Percentiles rank a stretch among this genome's conserved stretches.
phyloP scores from a whole-genome alignment of 2,797 vertebrate species.

The Gobio occitaniae region DNA sequence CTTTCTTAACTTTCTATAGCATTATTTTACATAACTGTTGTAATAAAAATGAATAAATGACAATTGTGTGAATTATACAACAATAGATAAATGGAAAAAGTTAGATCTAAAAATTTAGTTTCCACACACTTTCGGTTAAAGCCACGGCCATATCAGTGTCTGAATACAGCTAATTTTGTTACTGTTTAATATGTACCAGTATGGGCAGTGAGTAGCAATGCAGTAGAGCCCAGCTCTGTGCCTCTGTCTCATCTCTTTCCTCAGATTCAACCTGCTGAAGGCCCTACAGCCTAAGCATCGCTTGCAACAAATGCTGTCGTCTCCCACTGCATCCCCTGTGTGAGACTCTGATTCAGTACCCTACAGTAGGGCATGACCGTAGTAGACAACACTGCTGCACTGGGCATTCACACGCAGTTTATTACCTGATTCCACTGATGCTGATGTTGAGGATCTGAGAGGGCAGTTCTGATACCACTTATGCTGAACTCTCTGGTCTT shows the following conservation, averaged over 20 bases:
- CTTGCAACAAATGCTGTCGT: constrained; percentile 78
- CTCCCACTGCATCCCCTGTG: constrained; percentile 74
- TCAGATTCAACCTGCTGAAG: constrained; percentile 85
- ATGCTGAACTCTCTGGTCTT: constrained; percentile 6
- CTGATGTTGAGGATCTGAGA: constrained; percentile 13
- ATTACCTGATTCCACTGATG: background rate
- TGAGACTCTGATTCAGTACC: constrained; percentile 74
- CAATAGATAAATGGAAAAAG: background rate
- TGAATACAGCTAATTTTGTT: background rate
- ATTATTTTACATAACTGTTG: background rate
- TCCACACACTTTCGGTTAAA: background rate
- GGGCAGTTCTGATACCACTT: background rate
- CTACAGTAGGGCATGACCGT: constrained; percentile 57
- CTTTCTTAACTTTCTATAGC: background rate
- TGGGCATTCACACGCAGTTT: constrained; percentile 54
- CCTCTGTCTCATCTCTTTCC: constrained; percentile 66
- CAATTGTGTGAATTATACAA: background rate
- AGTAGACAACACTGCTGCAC: constrained; percentile 69
- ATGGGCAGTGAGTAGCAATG: constrained; percentile 21
- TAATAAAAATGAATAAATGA: background rate
- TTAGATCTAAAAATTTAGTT: background rate
- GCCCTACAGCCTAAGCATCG: constrained; percentile 81
- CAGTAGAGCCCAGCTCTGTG: constrained; percentile 60
- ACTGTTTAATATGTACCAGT: background rate
- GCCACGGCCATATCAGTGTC: background rate